Base-by-base conservation (phyloP, 2,888 invertebrate genomes). In the Synergus gifuensis region DNA sequence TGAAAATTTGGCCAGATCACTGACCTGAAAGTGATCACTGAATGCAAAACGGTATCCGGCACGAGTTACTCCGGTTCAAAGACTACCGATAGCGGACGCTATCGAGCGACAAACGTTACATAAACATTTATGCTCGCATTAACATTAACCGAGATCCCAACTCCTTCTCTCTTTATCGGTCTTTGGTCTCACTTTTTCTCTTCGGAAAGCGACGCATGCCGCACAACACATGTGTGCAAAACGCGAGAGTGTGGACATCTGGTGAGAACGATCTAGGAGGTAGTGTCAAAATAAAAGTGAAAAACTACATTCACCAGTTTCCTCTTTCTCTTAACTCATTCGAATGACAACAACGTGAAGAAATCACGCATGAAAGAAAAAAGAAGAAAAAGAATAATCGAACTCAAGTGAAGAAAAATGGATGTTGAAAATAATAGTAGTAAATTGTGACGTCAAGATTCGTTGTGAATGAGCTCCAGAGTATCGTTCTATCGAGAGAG, bases 81-180 rank as follows among this genome's bases (percentile, higher is more conserved):
- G 54, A 54, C 49, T 40, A 85, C 84, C 83, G 86, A 89, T 88
- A 89, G 86, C 86, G 83, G 82, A 83, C 83, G 83, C 85, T 85
- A 88, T 87, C 85, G 83, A 87, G 82, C 83, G 85, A 85, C 83
- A 81, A 82, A 76, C 58, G 84, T 83, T 85, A 82, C 83, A 83
- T 87, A 86, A 89, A 89, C 87, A 89, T 89, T 88, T 88, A 85
- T 83, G 85, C 85, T 83, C 84, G 80, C 82, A 85, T 88, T 86
- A 83, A 83, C 84, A 80, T 86, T 84, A 82, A 78, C 78, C 84
- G 58, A 79, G 77, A 82, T 82, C 46, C 82, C 66, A 66, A 78
- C 67, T 82, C 81, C 76, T 54, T 44, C 73, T 80, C 66, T 82
- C 82, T 84, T 83, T 83, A 42, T 42, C 78, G 58, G 79, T 77